These are phyloP conservation scores for Echiichthys vipera DNA, from an alignment of 2,797 vertebrate genomes.

Conservation along the genomic window DNA sequence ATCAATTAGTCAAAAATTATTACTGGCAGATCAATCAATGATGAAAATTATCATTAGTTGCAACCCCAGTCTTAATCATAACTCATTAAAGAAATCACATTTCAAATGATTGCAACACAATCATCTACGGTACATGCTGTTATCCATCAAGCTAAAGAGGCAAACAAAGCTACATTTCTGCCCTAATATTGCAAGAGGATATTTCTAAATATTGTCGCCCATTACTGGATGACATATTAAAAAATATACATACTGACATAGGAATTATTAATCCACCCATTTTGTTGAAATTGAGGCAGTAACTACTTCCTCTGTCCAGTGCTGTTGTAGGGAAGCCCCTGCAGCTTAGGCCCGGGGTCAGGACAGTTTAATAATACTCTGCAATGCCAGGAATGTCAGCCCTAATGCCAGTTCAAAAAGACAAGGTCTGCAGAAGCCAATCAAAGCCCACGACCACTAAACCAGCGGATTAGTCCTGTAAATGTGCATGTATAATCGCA, in stretches of 20 bases:
- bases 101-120: neutral
- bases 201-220: neutral
- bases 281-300: slow-evolving; percentile 9
- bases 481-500: slow-evolving; percentile 43
- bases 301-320: slow-evolving; percentile 30
- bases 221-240: neutral
- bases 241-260: neutral
- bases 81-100: neutral
- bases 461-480: slow-evolving; percentile 57
- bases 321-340: slow-evolving; percentile 53
- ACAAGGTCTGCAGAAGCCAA: slow-evolving; percentile 54
- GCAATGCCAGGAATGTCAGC: slow-evolving; percentile 81
- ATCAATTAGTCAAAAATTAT: neutral
- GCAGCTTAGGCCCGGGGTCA: slow-evolving; percentile 54
- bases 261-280: neutral
- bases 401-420: slow-evolving; percentile 76
- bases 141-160: neutral
- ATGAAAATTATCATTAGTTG: neutral
- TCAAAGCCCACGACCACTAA: slow-evolving; percentile 57
- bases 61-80: neutral
- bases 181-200: neutral
- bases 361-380: slow-evolving; percentile 81
- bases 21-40: neutral
- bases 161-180: neutral
- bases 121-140: neutral